Percentiles rank a stretch among this genome's conserved stretches.
Conservation (phyloP, 2,888 invertebrate genomes). For the Orthosia incerta region DNA sequence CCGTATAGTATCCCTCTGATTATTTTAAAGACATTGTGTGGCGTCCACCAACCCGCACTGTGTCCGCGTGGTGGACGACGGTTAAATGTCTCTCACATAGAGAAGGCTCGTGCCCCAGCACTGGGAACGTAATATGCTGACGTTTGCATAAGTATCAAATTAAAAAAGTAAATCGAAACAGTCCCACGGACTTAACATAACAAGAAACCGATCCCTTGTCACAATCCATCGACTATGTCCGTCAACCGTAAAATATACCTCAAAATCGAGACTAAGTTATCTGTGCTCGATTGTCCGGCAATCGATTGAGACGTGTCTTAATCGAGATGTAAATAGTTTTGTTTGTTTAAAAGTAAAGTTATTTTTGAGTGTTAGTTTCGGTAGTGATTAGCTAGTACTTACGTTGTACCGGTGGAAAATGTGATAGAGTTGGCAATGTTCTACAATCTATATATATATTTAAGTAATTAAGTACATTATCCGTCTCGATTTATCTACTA, state of each 20-base stretch:
- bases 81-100: no score
- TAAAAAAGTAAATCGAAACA: conserved; percentile 72
- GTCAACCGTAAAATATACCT: conserved; percentile 89
- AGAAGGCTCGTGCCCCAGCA: no score
- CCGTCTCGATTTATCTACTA: background rate
- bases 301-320: conserved; percentile 74
- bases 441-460: no score
- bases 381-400: background rate
- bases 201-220: conserved; percentile 87
- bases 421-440: background rate
- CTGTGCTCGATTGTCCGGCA: conserved; percentile 76
- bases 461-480: background rate
- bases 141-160: conserved; percentile 49
- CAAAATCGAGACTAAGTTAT: conserved; percentile 85
- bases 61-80: no score
- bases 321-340: conserved; percentile 49
- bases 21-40: background rate
- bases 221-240: conserved; percentile 86
- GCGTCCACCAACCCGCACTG: background rate
- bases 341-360: conserved; percentile 13
- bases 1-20: no score
- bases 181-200: conserved; percentile 82
- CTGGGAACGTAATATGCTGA: no score
- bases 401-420: no score
- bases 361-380: background rate